Evolutionary conservation across 1,140 invertebrate species (phyloP), one percentile per base, ranked within the genome.

Genomic region (Hylyphantes graminicola): DNA sequence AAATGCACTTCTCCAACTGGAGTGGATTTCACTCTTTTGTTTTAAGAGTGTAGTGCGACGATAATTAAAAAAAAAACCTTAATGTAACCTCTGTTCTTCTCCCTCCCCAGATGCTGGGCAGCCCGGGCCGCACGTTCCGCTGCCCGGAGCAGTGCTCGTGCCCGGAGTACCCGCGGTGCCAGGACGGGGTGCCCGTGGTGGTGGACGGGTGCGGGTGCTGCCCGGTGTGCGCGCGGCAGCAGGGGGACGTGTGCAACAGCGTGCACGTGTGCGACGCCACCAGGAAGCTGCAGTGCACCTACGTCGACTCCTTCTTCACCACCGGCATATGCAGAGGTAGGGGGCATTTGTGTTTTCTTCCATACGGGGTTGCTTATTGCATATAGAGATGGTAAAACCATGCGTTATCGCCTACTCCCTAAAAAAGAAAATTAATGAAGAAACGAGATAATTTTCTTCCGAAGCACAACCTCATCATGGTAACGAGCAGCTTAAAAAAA

Each of bases 201-300:
- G 88, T 89, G 75, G 91, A 92, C 83, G 91, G 91, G 9, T 92
- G 91, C 85, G 89, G 89, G 0, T 92, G 91, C 87, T 92, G 91
- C 84, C 88, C 88, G 48, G 90, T 91, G 86, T 91, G 91, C 72
- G 90, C 91, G 0, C 86, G 90, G 13, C 91, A 92, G 84, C 88
- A 88, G 15, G 91, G 90, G 0, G 90, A 92, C 51, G 79, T 86
- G 9, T 91, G 90, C 85, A 89, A 91, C 85, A 87, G 86, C 19
- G 88, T 88, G 11, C 85, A 88, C 35, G 79, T 89, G 11, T 91
- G 90, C 72, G 90, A 91, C 86, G 86, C 86, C 35, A 86, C 83
- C 13, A 87, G 87, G 50, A 89, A 89, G 10, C 86, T 91, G 57
- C 89, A 89, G 21, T 91, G 90, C 81, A 88, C 88, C 63, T 89